Conservation (phyloP, 2,888 invertebrate genomes). For the Laothoe populi region DNA sequence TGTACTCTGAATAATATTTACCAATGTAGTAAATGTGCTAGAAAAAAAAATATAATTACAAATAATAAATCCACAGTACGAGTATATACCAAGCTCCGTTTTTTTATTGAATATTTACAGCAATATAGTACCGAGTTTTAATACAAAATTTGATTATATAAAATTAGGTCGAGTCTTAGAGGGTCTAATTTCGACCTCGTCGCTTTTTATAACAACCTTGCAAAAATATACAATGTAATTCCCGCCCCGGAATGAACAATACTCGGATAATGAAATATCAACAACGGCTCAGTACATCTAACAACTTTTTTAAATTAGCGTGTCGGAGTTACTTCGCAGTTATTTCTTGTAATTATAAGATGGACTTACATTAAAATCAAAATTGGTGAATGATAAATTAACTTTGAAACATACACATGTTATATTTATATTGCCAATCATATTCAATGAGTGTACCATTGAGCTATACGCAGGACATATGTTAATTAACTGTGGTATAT, state of each 20-base stretch:
- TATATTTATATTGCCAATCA: not conserved
- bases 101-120: constrained; percentile 28
- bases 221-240: constrained; percentile 66
- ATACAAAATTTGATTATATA: constrained; percentile 68
- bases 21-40: not conserved
- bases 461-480: not conserved
- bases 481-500: not conserved
- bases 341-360: constrained; percentile 15
- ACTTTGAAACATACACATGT: not conserved
- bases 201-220: constrained; percentile 61
- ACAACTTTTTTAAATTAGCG: constrained; percentile 51
- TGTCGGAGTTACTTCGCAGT: constrained; percentile 8
- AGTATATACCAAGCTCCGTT: too few relatives aligned
- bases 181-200: constrained; percentile 64
- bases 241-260: constrained; percentile 55
- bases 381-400: not conserved
- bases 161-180: constrained; percentile 61
- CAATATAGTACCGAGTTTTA: constrained; percentile 50
- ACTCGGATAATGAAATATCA: constrained; percentile 69
- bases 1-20: not conserved
- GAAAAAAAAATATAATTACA: not conserved
- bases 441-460: too few relatives aligned
- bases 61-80: too few relatives aligned
- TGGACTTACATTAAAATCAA: not conserved
- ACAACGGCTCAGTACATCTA: constrained; percentile 51